Conservation (phyloP, 2,113 vertebrate genomes). For the Epinephelus moara region DNA sequence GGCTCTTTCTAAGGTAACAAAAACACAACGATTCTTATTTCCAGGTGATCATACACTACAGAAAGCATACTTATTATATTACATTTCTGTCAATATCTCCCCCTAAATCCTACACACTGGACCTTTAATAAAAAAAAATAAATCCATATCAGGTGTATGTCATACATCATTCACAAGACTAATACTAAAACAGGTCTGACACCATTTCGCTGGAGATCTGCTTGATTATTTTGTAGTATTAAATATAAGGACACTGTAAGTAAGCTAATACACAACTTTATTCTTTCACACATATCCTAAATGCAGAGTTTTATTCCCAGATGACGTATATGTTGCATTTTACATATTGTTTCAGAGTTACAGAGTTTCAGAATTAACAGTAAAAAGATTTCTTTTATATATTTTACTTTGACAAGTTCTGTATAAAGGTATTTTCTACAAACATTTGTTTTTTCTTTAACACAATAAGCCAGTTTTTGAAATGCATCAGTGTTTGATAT, state of each 20-base stretch:
- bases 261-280: conserved; percentile 30
- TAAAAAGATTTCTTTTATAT: not conserved
- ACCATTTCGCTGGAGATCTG: conserved; percentile 12
- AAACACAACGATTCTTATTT: too few relatives aligned
- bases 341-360: not conserved
- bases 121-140: too few relatives aligned
- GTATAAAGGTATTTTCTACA: not conserved
- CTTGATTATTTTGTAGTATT: not conserved
- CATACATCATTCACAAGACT: too few relatives aligned
- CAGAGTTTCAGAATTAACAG: not conserved
- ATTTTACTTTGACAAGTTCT: not conserved
- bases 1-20: too few relatives aligned
- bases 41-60: too few relatives aligned
- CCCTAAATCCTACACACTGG: too few relatives aligned
- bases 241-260: conserved; percentile 4
- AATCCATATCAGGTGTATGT: too few relatives aligned
- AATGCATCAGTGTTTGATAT: not conserved
- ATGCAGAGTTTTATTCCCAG: conserved; percentile 18
- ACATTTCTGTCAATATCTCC: too few relatives aligned
- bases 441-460: not conserved
- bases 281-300: conserved; percentile 10
- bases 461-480: not conserved
- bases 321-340: not conserved
- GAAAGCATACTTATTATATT: too few relatives aligned
- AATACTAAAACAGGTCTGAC: too few relatives aligned